Evolutionary conservation across 2,797 vertebrate genomes (phyloP).

Genomic region (Lithobates sylvaticus): DNA sequence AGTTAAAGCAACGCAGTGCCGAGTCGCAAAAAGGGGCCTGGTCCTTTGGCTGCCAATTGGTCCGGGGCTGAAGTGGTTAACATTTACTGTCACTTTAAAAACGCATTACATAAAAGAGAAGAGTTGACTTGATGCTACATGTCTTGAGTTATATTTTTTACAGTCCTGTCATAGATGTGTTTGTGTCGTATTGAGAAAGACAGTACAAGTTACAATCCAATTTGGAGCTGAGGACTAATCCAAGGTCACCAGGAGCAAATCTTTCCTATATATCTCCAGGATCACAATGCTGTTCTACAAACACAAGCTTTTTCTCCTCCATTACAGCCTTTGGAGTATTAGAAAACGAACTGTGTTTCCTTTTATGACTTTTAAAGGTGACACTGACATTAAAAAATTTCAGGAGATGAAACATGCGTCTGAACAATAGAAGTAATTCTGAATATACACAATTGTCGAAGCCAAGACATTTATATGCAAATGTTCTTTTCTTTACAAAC

Average conservation of each 20-base stretch:
- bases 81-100: too few species aligned
- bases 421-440: conserved; percentile 38
- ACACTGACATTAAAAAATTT: conserved; percentile 46
- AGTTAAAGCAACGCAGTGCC: too few species aligned
- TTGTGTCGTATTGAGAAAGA: neutral
- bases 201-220: conserved; percentile 39
- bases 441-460: conserved; percentile 43
- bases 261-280: conserved; percentile 36
- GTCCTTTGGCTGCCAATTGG: too few species aligned
- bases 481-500: conserved; percentile 41
- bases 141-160: neutral
- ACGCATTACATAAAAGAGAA: neutral
- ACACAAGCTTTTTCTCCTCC: conserved; percentile 12
- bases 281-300: conserved; percentile 48
- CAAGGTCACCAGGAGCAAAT: conserved; percentile 51
- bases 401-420: conserved; percentile 36
- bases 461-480: conserved; percentile 48
- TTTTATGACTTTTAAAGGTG: conserved; percentile 50
- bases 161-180: conserved; percentile 9
- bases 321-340: conserved; percentile 30
- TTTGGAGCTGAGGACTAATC: conserved; percentile 34
- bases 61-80: too few species aligned
- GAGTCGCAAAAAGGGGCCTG: too few species aligned
- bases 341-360: conserved; percentile 29
- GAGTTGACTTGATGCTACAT: neutral